These are phyloP conservation scores for Varanus salvator DNA, from an alignment of 2,113 vertebrate species.

Conservation along the genomic window DNA sequence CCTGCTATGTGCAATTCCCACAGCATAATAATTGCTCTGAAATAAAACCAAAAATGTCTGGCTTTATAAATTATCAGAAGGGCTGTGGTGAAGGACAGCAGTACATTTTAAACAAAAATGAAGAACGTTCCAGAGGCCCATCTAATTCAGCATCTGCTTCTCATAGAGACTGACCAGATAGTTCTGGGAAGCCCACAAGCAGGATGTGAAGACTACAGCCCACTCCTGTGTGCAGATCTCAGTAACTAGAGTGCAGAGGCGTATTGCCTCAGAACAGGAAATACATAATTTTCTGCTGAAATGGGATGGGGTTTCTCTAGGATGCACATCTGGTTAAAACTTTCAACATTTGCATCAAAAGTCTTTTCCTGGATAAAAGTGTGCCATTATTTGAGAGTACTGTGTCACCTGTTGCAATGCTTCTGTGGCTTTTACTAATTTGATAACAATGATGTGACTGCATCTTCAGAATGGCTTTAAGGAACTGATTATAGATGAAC, in stretches of 20 bases:
- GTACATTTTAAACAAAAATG: neutral
- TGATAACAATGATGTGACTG: neutral
- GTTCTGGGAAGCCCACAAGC: neutral
- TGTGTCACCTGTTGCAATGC: neutral
- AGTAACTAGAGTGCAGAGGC: neutral
- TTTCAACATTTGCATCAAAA: neutral
- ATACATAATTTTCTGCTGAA: neutral
- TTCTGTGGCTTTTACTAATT: neutral
- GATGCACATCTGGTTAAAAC: neutral
- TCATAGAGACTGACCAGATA: neutral
- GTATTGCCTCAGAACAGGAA: neutral
- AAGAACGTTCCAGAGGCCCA: neutral
- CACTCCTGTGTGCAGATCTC: neutral
- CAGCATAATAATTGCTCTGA: neutral
- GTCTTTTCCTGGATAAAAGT: neutral
- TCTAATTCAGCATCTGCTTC: neutral
- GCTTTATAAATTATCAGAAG: neutral
- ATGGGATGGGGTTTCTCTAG: neutral
- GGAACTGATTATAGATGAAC: neutral
- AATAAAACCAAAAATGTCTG: neutral
- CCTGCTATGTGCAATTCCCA: neutral
- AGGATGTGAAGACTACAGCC: neutral
- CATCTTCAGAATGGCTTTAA: neutral
- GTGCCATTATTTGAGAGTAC: neutral
- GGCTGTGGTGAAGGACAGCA: neutral